phyloP scores from a whole-genome alignment of 2,797 vertebrate species.

The Sebastes oblongus region DNA sequence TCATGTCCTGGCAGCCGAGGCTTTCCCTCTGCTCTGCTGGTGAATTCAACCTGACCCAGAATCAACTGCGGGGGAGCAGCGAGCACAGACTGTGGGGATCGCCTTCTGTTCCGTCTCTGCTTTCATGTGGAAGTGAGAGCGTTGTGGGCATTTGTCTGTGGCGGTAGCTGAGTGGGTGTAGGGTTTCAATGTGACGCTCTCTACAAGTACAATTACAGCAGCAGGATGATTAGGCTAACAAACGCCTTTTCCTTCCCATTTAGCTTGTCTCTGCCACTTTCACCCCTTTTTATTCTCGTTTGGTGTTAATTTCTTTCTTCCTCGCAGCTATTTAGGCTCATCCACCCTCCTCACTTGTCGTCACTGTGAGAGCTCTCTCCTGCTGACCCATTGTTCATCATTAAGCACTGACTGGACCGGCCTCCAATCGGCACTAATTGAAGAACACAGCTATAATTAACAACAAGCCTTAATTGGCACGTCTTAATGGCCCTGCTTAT shows the following conservation, averaged over 20 bases:
- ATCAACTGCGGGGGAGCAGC: slow-evolving; percentile 59
- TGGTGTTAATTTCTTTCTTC: neutral
- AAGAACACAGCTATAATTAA: slow-evolving; percentile 56
- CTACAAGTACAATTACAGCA: slow-evolving; percentile 27
- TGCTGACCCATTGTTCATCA: slow-evolving; percentile 35
- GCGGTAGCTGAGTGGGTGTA: slow-evolving; percentile 31
- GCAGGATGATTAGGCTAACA: slow-evolving; percentile 3
- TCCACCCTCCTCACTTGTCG: slow-evolving; percentile 1
- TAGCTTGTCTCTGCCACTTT: neutral
- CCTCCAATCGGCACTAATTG: slow-evolving; percentile 53
- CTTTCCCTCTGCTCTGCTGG: slow-evolving; percentile 49
- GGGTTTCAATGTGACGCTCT: slow-evolving; percentile 7
- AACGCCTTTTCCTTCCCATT: slow-evolving; percentile 1
- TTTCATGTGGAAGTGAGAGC: slow-evolving; percentile 55
- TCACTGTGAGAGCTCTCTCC: neutral
- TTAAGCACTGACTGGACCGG: slow-evolving; percentile 25
- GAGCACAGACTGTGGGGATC: slow-evolving; percentile 52
- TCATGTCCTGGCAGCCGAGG: slow-evolving; percentile 53
- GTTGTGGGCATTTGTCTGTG: slow-evolving; percentile 46
- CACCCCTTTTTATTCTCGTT: neutral
- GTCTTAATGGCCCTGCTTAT: slow-evolving; percentile 41
- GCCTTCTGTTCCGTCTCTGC: slow-evolving; percentile 66
- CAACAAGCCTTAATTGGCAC: slow-evolving; percentile 40
- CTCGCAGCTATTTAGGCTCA: neutral
- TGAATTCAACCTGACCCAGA: slow-evolving; percentile 62